phyloP scores from a whole-genome alignment of 1,140 invertebrate genomes.

The Pseudomyrmex cubaensis region DNA sequence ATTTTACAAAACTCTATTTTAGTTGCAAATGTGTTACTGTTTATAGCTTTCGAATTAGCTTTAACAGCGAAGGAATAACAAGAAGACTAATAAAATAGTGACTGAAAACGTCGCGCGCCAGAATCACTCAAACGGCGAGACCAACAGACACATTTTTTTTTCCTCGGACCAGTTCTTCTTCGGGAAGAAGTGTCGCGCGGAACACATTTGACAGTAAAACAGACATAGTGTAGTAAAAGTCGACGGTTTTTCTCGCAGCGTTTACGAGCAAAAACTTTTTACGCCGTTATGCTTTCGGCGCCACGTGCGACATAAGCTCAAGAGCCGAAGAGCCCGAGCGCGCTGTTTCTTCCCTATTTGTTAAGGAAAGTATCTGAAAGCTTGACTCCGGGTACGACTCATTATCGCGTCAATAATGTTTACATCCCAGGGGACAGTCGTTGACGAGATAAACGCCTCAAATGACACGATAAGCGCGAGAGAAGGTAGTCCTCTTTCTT shows the following conservation, averaged over 20 bases:
- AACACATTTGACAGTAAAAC: conserved; percentile 59
- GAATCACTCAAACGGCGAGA: conserved; percentile 18
- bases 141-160: conserved; percentile 27
- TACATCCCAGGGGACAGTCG: conserved; percentile 68
- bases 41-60: background rate
- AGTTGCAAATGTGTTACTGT: background rate
- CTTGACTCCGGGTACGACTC: conserved; percentile 38
- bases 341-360: conserved; percentile 52
- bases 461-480: conserved; percentile 71
- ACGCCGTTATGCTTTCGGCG: conserved; percentile 33
- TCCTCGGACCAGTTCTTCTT: conserved; percentile 33
- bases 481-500: conserved; percentile 7
- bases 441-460: conserved; percentile 71
- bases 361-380: conserved; percentile 69
- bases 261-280: conserved; percentile 53
- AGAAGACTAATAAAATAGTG: background rate
- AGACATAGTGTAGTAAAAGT: conserved; percentile 64
- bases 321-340: too few relatives aligned
- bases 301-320: conserved; percentile 56
- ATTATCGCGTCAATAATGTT: conserved; percentile 75
- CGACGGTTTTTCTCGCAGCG: conserved; percentile 42
- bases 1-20: background rate
- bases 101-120: conserved; percentile 13
- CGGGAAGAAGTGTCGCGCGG: conserved; percentile 44
- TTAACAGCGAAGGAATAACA: conserved; percentile 3